Evolutionary conservation across 2,888 invertebrate genomes (phyloP).

Genomic region (Dendrolimus houi): DNA sequence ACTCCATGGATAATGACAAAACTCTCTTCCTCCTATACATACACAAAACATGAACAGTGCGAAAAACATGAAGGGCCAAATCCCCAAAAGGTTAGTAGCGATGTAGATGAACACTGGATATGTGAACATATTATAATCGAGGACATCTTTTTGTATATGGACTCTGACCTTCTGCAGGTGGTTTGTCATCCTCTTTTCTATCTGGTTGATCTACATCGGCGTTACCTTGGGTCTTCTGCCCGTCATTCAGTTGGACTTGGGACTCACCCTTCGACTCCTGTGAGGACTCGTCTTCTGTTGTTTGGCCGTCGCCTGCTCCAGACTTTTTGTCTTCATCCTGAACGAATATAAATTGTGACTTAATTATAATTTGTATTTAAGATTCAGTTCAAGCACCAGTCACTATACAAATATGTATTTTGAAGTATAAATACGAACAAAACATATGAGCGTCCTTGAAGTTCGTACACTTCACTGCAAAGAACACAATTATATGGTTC

Average conservation of each 20-base stretch:
- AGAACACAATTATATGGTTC: too few species aligned
- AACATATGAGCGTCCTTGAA: too few species aligned
- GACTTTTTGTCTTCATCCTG: constrained; percentile 75
- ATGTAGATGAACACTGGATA: constrained; percentile 55
- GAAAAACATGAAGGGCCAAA: constrained; percentile 11
- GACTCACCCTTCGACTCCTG: constrained; percentile 74
- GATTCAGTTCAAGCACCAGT: too few species aligned
- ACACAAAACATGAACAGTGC: constrained; percentile 6
- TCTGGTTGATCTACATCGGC: constrained; percentile 60
- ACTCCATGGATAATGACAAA: background rate
- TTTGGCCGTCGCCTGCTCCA: constrained; percentile 59
- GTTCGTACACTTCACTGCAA: too few species aligned
- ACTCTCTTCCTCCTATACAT: constrained; percentile 2
- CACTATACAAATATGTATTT: too few species aligned
- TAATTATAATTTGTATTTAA: too few species aligned
- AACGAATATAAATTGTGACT: constrained; percentile 1
- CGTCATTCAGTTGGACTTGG: constrained; percentile 20
- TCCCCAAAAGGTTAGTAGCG: constrained; percentile 53
- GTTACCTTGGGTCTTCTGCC: constrained; percentile 50
- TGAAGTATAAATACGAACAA: too few species aligned
- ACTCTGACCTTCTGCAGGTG: constrained; percentile 44
- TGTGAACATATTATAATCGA: constrained; percentile 25
- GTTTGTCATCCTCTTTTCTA: constrained; percentile 27
- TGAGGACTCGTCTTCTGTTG: constrained; percentile 71
- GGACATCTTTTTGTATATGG: constrained; percentile 8